Evolutionary conservation across 2,797 vertebrate species (phyloP).

Genomic region (Acanthornis magna): DNA sequence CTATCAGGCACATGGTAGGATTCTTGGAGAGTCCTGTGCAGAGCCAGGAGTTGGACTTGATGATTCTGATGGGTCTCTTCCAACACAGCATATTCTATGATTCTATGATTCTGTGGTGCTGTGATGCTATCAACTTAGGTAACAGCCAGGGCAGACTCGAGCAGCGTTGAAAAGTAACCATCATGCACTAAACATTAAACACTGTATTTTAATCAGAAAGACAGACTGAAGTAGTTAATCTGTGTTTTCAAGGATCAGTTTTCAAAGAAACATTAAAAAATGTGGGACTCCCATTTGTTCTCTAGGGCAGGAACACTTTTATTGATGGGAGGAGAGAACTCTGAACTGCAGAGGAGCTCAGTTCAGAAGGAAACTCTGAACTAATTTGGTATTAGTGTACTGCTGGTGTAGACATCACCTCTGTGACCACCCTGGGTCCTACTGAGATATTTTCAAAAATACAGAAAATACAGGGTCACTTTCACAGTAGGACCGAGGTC

Average conservation of each 20-base stretch:
- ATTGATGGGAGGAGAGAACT: not conserved
- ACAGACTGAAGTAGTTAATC: not conserved
- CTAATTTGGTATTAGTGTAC: not conserved
- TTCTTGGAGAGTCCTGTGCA: not conserved
- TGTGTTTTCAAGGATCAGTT: not conserved
- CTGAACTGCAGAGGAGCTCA: too few species aligned
- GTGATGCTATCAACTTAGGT: not conserved
- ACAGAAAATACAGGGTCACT: not conserved
- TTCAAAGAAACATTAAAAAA: not conserved
- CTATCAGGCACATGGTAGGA: not conserved
- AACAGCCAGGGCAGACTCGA: not conserved
- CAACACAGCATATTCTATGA: not conserved
- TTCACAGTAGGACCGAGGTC: not conserved
- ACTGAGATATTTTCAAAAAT: not conserved
- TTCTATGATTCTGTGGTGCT: not conserved
- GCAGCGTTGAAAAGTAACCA: not conserved
- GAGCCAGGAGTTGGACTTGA: not conserved
- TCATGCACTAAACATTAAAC: not conserved
- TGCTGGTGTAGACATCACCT: not conserved
- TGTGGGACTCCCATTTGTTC: not conserved
- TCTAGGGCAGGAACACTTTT: not conserved
- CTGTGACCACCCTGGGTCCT: not conserved
- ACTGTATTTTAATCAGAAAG: not conserved
- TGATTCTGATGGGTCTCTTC: not conserved
- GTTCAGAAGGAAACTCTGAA: not conserved